Base-by-base conservation (phyloP, 1,140 invertebrate species). In the Nasonia vitripennis region DNA sequence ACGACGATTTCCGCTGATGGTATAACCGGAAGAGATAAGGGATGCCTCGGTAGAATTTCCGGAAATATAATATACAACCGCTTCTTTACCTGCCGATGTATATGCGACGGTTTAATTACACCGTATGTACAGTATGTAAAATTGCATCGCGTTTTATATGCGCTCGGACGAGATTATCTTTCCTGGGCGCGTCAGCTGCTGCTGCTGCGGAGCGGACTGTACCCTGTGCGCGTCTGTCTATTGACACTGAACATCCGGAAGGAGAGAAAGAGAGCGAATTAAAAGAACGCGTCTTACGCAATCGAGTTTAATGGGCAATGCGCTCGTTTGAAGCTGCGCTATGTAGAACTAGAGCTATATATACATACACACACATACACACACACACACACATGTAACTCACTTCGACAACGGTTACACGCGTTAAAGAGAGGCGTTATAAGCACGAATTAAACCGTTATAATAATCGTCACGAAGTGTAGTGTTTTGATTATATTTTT, bases 221-320 rank as follows among this genome's bases (percentile, higher is more conserved):
- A 14, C 41, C 34, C n/a, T 62, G 31, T 37, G 37, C 3, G 34
- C 34, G 34, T 37, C 34, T 45, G 62, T 80, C 78, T 80, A 70
- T 80, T 80, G 78, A 79, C 78, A 79, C 78, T 80, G 62, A 75
- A 45, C 78, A 37, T 80, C 80, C 80, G 80, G 80, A 81, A 71
- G 70, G 11, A 55, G 67, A 27, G 27, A 27, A 27, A 27, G 27
- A 37, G 34, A 82, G 27, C 71, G 81, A 74, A 34, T 82, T 75
- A 82, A 81, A 51, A 73, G 70, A 55, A 82, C 34, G 55, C 55
- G 70, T 74, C 81, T 74, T 82, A n/a, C 81, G 81, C 71, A 62
- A 82, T 62, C 68, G 12, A 70, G 67, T 82, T 20, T 81, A 81
- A 73, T 81, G 68, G 48, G 2, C 27, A 34, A 74, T 62, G 81